phyloP scores from a whole-genome alignment of 1,140 invertebrate species.

The Drosophila erecta region DNA sequence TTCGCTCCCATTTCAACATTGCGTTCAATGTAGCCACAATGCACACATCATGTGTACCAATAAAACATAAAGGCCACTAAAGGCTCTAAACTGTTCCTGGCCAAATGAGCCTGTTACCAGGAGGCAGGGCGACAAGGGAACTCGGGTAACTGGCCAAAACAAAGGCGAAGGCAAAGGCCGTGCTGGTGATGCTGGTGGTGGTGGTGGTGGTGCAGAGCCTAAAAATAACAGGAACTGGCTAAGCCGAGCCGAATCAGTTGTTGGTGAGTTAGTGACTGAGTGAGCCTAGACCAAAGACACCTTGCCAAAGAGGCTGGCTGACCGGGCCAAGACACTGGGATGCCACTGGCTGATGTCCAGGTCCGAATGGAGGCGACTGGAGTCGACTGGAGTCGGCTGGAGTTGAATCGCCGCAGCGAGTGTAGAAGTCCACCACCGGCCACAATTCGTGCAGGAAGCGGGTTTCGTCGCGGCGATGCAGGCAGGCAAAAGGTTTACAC shows the following conservation, averaged over 20 bases:
- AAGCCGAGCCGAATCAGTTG: conserved; percentile 22
- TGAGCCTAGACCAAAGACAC: conserved; percentile 48
- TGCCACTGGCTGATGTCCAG: conserved; percentile 31
- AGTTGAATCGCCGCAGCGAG: neutral
- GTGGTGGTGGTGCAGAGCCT: conserved; percentile 6
- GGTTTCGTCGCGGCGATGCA: conserved; percentile 66
- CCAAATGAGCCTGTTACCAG: conserved; percentile 18
- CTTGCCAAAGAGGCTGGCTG: conserved; percentile 26
- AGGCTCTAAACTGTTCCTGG: conserved; percentile 19
- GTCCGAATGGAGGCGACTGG: conserved; percentile 5
- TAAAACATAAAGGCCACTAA: conserved; percentile 27
- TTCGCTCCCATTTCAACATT: neutral
- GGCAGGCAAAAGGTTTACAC: conserved; percentile 71
- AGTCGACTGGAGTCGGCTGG: neutral
- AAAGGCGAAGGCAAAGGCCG: conserved; percentile 16
- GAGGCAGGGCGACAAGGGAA: neutral
- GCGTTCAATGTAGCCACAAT: conserved; percentile 9
- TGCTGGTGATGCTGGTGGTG: too few species aligned
- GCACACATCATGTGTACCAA: neutral
- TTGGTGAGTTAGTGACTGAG: conserved; percentile 40
- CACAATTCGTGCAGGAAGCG: conserved; percentile 77
- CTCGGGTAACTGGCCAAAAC: conserved; percentile 11
- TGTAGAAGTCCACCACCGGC: conserved; percentile 30
- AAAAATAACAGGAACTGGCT: conserved; percentile 42
- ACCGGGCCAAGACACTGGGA: conserved; percentile 30